Evolutionary conservation across 2,888 invertebrate genomes (phyloP), one percentile per base, ranked within the genome.

Genomic region (Drosophila lutescens): DNA sequence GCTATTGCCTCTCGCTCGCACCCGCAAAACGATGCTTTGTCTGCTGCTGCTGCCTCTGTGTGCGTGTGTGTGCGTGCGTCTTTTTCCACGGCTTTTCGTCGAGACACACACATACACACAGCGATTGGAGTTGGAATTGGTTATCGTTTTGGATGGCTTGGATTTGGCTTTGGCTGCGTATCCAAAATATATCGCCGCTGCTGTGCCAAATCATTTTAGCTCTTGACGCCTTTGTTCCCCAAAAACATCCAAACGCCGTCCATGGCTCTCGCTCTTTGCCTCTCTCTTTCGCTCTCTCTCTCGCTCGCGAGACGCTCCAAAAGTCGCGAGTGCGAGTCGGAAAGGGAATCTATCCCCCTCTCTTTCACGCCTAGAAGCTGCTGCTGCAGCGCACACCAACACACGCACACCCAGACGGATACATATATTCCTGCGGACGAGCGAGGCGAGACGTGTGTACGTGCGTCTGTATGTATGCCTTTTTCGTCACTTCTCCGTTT

Each of bases 401-500:
- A 76, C 60, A 84, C 61, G 65, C 63, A 70, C 40, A 40, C 66
- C 40, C 60, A 78, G 65, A 63, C 68, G 80, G 73, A 80, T 81
- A 86, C 80, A 81, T 81, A 81, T 86, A 81, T 86, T 86, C 71
- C 81, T 80, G 73, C 65, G 75, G 20, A 79, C 32, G 34, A 34
- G 34, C 34, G 12, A 34, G 34, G 71, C 86, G 80, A 78, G 63
- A 57, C 68, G 80, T 78, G 81, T 74, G 78, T 81, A 75, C 58
- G 58, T 58, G 57, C 76, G 80, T 82, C 71, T 80, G 84, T 76
- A 76, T 80, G 77, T 82, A 80, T 79, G 86, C 80, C 88, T 74
- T 83, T 88, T 86, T 57, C 57, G 49, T 56, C 36, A 43, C 43
- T 43, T 43, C 23, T 43, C 34, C 10, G 34, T 12, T 12, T 34